These are phyloP conservation scores for Hephaestus fuliginosus DNA, from an alignment of 2,797 vertebrate genomes.

Conservation along the genomic window DNA sequence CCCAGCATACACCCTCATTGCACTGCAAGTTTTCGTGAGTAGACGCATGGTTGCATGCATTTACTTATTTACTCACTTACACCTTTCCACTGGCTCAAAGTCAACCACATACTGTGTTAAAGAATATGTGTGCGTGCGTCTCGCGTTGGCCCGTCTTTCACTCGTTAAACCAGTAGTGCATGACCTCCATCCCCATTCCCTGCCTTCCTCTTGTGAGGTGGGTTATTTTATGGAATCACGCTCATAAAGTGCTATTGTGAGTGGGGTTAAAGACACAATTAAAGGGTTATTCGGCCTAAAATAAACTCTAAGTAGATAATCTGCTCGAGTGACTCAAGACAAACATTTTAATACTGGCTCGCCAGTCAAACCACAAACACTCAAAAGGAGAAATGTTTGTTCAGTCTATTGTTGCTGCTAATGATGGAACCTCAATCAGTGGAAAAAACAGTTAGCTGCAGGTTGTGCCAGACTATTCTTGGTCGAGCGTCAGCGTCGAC, in stretches of 20 bases:
- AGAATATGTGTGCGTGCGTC: constrained; percentile 35
- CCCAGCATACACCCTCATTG: constrained; percentile 5
- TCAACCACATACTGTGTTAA: constrained; percentile 52
- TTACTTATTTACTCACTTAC: constrained; percentile 37
- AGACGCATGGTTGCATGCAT: constrained; percentile 30
- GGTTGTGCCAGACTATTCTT: constrained; percentile 41
- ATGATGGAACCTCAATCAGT: constrained; percentile 45
- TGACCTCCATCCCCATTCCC: constrained; percentile 50
- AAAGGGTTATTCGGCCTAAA: constrained; percentile 63
- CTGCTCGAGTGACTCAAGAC: constrained; percentile 60
- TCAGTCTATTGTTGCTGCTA: constrained; percentile 55
- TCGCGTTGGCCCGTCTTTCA: constrained; percentile 52
- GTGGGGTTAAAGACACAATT: constrained; percentile 73
- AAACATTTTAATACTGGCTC: constrained; percentile 64
- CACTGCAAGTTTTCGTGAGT: constrained; percentile 14
- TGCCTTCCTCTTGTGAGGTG: constrained; percentile 52
- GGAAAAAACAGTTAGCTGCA: constrained; percentile 66
- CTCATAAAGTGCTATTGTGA: constrained; percentile 78
- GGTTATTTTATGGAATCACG: constrained; percentile 75
- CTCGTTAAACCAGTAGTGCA: constrained; percentile 74
- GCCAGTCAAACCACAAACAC: constrained; percentile 57
- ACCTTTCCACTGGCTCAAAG: constrained; percentile 55
- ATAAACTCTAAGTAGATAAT: constrained; percentile 71
- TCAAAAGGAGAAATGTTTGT: constrained; percentile 52
- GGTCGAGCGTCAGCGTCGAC: constrained; percentile 33